Percentiles rank a stretch among this genome's conserved stretches.
Evolutionary conservation across 2,113 vertebrate genomes (phyloP).

Genomic region (Progne subis): DNA sequence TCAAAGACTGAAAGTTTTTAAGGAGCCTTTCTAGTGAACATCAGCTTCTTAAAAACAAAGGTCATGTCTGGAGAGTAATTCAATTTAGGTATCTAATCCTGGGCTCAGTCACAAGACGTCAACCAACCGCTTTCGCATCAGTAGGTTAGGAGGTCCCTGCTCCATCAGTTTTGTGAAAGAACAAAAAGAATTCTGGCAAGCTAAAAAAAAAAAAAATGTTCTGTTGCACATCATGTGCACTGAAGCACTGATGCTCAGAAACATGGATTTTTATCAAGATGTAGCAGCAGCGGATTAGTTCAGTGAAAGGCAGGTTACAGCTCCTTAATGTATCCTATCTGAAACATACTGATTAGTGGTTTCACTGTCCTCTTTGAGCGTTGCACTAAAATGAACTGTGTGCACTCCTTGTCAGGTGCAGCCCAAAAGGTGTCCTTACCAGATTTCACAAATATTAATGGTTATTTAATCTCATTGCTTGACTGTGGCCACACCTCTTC

Average conservation of each 20-base stretch:
- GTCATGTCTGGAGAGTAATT: conserved; percentile 10
- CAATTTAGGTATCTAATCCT: background rate
- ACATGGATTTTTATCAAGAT: background rate
- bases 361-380: background rate
- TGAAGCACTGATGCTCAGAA: background rate
- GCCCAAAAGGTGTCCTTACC: background rate
- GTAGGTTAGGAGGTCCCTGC: background rate
- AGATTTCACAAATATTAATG: background rate
- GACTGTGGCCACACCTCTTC: background rate
- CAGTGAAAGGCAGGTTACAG: background rate
- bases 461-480: background rate
- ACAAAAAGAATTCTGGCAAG: background rate
- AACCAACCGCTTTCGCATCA: background rate
- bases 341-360: background rate
- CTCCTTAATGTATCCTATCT: background rate
- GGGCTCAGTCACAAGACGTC: background rate
- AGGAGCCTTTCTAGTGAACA: background rate
- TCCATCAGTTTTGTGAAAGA: background rate
- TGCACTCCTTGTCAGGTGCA: background rate
- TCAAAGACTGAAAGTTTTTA: conserved; percentile 30
- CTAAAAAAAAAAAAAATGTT: background rate
- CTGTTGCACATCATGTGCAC: background rate
- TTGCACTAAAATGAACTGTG: background rate
- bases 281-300: background rate
- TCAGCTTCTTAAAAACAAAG: background rate